Evolutionary conservation across 2,797 vertebrate genomes (phyloP), one percentile per base, ranked within the genome.

Genomic region (Sebastes diaconus): DNA sequence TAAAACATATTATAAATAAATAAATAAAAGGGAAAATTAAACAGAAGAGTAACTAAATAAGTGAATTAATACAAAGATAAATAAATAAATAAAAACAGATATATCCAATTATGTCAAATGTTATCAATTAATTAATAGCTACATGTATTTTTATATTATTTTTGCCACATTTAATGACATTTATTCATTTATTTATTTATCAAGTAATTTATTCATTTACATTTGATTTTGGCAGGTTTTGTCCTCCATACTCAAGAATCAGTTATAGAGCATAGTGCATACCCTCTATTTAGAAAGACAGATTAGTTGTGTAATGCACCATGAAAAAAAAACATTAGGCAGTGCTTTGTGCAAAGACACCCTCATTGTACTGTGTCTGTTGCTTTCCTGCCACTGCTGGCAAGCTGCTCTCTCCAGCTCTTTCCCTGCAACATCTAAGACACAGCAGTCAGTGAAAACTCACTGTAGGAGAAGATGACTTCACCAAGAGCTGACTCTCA

Each of bases 401-500:
- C 65, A 84, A 73, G 65, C 64, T 80, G 77, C 66, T 81, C 73
- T 66, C 84, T 80, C 59, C 79, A 68, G 29, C 76, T 85, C 32
- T 69, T 80, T 61, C 75, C 58, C 55, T 74, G 70, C 32, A 84
- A 80, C 88, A 83, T 87, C 76, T 82, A 74, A 88, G 73, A 79
- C 69, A 39, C 10, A 64, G 54, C 73, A 86, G 67, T 71, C 80
- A 60, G 69, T 54, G 65, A 80, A 87, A 75, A 65, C 52, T 32
- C 52, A 75, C 68, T 54, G 74, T 25, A 65, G 54, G 60, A 80
- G 64, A 61, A 73, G 74, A 86, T 81, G 88, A 83, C 74, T 89
- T 87, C 65, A 84, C 66, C 88, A 82, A 39, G 66, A 78, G 78
- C 74, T 87, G 68, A 78, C 75, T 85, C 75, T 86, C 78, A 65